Evolutionary conservation across 2,797 vertebrate genomes (phyloP).

Genomic region (Sparidentex hasta): DNA sequence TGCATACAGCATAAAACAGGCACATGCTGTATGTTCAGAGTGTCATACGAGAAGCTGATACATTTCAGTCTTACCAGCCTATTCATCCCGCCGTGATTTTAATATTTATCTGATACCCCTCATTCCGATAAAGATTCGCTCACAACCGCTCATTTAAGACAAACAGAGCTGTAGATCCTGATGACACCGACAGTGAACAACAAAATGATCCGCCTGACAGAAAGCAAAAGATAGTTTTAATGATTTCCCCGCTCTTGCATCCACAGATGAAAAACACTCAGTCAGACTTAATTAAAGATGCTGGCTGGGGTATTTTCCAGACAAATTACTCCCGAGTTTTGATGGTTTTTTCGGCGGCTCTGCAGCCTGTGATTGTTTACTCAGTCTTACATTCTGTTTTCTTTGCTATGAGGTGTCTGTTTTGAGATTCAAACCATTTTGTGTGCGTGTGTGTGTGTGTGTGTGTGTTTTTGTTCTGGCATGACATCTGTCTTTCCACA

Average conservation of each 20-base stretch:
- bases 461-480: constrained; percentile 47
- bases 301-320: constrained; percentile 29
- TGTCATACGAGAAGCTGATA: not conserved
- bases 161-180: not conserved
- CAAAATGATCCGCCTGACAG: constrained; percentile 13
- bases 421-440: constrained; percentile 68
- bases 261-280: constrained; percentile 24
- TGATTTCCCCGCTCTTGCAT: constrained; percentile 28
- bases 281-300: constrained; percentile 60
- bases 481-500: constrained; percentile 78
- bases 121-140: not conserved
- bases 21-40: not conserved
- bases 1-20: not conserved
- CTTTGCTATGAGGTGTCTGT: constrained; percentile 57
- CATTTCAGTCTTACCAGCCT: not conserved
- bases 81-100: not conserved
- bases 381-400: constrained; percentile 61
- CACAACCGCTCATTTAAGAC: not conserved
- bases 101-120: not conserved
- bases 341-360: constrained; percentile 47
- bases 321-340: constrained; percentile 61
- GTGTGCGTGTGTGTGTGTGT: constrained; percentile 22
- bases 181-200: constrained; percentile 3
- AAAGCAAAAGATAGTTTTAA: constrained; percentile 35
- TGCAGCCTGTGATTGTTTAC: constrained; percentile 60